Evolutionary conservation across 2,797 vertebrate genomes (phyloP), one percentile per base, ranked within the genome.

Genomic region (Nyctalus aviator): DNA sequence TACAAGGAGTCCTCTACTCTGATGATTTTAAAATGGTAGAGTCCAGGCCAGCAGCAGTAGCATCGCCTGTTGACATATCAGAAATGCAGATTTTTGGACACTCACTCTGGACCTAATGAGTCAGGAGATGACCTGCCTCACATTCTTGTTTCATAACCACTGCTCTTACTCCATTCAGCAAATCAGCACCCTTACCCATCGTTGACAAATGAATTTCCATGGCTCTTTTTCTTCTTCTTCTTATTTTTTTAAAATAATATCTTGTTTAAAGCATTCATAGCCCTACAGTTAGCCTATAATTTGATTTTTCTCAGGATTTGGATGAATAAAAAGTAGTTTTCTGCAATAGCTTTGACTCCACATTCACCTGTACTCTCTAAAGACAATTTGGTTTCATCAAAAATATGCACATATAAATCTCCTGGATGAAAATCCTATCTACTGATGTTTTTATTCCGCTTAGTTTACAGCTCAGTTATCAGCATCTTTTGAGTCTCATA

Each of bases 371-470:
- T 2, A 59, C 66, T 94, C 86, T 86, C 9, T 59, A 48, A 72
- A 87, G 68, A 55, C 9, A 93, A 68, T 14, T 12, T 81, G 6
- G 4, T 13, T 72, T 57, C 9, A 83, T 86, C 10, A 88, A 76
- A 90, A 71, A 37, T 59, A 79, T 59, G 50, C 55, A 92, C 48
- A 72, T 32, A 66, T 64, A 92, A 94, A 71, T 82, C 48, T 57
- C 30, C 69, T 77, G 37, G 41, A 76, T 83, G 44, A n/a, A 62
- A 66, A 90, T 46, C 3, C 27, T 46, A 48, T 18, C 12, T 35
- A 41, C 66, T 90, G 41, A 32, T 3, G 30, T 66, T 87, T 95
- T 59, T 89, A 71, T 81, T 89, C 78, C 75, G 20, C n/a, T 78
- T 76, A 30, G 8, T 71, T 92, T 79, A 93, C 2, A 87, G 50